A percentile compares a stretch with the other conserved stretches of the same genome.
Conservation (phyloP, 2,113 vertebrate genomes). For the Petrocephalus zakoni region DNA sequence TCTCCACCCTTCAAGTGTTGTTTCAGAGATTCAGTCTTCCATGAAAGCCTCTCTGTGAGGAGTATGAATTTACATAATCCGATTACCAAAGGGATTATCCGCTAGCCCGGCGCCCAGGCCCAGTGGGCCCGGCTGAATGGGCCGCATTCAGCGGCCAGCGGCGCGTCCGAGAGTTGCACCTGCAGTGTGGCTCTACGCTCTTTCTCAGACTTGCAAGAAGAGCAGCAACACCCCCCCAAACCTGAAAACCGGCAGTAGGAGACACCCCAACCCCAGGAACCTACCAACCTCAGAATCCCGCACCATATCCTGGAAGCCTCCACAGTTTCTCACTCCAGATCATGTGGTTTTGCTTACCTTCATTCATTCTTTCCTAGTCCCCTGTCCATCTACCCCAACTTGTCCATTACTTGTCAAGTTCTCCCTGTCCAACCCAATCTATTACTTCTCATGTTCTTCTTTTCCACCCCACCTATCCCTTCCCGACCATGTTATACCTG, state of each 20-base stretch:
- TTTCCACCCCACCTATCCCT: not conserved
- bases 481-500: not conserved
- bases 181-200: slow-evolving; percentile 61
- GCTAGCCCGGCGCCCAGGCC: slow-evolving; percentile 73
- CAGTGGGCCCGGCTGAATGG: slow-evolving; percentile 81
- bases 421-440: not conserved
- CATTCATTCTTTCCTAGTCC: not conserved
- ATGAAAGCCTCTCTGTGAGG: slow-evolving; percentile 70
- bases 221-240: slow-evolving; percentile 30
- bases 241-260: not conserved
- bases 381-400: slow-evolving; percentile 24
- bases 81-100: slow-evolving; percentile 87
- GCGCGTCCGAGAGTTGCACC: slow-evolving; percentile 79
- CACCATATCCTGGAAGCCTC: not conserved
- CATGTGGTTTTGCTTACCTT: not conserved
- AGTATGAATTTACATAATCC: slow-evolving; percentile 99
- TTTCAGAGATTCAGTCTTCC: slow-evolving; percentile 67
- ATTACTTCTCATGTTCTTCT: not conserved
- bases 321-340: not conserved
- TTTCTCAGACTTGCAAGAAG: slow-evolving; percentile 40
- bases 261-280: not conserved
- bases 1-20: slow-evolving; percentile 70
- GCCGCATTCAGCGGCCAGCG: slow-evolving; percentile 84
- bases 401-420: slow-evolving; percentile 48
- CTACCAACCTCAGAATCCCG: not conserved